Percentiles rank a stretch among this genome's conserved stretches.
Evolutionary conservation across 2,113 vertebrate genomes (phyloP).

Genomic region (Cinclus mexicanus): DNA sequence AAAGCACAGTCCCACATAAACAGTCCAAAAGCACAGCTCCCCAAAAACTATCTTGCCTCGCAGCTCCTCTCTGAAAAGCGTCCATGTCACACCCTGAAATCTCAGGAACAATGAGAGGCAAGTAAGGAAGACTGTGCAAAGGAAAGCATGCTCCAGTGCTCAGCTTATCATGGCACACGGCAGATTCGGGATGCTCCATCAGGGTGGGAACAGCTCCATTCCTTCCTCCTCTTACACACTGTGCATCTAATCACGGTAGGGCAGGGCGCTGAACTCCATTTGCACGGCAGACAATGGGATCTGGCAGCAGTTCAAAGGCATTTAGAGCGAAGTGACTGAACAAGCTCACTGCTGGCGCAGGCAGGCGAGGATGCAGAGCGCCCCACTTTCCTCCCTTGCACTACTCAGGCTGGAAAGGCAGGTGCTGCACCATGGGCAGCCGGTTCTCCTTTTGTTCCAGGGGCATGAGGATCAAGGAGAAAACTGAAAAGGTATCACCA

Average conservation of each 20-base stretch:
- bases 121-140: neutral
- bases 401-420: neutral
- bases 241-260: neutral
- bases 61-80: neutral
- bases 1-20: neutral
- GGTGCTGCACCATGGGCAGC: neutral
- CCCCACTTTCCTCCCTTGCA: neutral
- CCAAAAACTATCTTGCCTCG: neutral
- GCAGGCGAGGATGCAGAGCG: neutral
- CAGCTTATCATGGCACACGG: neutral
- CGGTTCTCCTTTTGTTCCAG: neutral
- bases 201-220: neutral
- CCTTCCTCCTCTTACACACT: neutral
- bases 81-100: neutral
- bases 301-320: conserved; percentile 53
- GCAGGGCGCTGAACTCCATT: neutral
- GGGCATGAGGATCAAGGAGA: neutral
- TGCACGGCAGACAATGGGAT: conserved; percentile 9
- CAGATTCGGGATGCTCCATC: neutral
- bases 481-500: neutral
- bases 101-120: neutral
- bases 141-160: neutral
- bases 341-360: neutral
- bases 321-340: neutral
- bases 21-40: neutral